These are phyloP conservation scores for Metaphire vulgaris DNA, from an alignment of 1,140 invertebrate species.

Conservation along the genomic window DNA sequence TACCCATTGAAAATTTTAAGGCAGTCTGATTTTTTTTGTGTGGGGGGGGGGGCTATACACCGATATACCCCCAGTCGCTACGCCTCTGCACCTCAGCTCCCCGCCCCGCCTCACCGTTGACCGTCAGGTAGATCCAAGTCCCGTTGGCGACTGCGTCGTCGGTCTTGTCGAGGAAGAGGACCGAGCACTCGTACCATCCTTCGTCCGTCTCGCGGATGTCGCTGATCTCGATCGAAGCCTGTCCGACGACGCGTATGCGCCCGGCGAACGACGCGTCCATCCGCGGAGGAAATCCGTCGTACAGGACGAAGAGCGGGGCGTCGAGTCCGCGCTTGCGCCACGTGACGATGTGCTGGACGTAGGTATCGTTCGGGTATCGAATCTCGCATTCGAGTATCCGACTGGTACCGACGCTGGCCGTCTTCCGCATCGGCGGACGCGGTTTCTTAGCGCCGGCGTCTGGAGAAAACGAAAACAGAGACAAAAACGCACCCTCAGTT, in stretches of 20 bases:
- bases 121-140: conserved; percentile 91
- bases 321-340: conserved; percentile 32
- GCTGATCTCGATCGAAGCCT: conserved; percentile 82
- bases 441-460: too few species aligned
- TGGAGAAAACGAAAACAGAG: too few species aligned
- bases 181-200: conserved; percentile 94
- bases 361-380: conserved; percentile 19
- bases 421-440: conserved; percentile 20
- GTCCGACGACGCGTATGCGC: conserved; percentile 74
- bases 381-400: conserved; percentile 29
- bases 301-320: conserved; percentile 46
- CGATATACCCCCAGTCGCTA: too few species aligned
- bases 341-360: conserved; percentile 24
- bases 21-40: too few species aligned
- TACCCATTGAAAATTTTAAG: too few species aligned
- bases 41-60: too few species aligned
- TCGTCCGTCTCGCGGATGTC: conserved; percentile 83
- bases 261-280: conserved; percentile 85
- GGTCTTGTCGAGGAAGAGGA: conserved; percentile 87
- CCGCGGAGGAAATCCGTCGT: conserved; percentile 90
- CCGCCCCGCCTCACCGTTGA: conserved; percentile 82
- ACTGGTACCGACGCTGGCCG: conserved; percentile 22
- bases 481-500: too few species aligned
- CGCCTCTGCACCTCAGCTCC: too few species aligned
- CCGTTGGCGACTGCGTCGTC: conserved; percentile 83